A percentile compares a stretch with the other conserved stretches of the same genome.
phyloP scores from a whole-genome alignment of 2,888 invertebrate genomes.

The Lasius platythorax region DNA sequence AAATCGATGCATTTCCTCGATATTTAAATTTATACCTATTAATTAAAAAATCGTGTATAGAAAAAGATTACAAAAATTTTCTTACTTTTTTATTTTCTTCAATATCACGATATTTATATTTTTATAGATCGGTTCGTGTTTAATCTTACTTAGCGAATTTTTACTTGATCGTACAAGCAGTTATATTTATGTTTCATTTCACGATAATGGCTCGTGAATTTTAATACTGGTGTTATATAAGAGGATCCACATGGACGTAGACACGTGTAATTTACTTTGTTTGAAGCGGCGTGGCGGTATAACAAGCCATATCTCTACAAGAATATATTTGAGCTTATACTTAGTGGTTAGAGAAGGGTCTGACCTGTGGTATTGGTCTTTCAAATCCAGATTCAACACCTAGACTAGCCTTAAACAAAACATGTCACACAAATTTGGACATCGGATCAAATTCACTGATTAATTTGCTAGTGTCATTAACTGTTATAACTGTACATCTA shows the following conservation, averaged over 20 bases:
- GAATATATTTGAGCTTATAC: constrained; percentile 43
- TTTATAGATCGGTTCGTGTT: background rate
- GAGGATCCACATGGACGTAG: background rate
- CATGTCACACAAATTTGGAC: constrained; percentile 12
- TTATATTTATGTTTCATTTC: background rate
- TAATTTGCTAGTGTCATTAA: background rate
- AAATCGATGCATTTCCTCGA: background rate
- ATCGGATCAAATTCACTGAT: background rate
- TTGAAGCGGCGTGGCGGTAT: constrained; percentile 1
- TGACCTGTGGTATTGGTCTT: constrained; percentile 37
- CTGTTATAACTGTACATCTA: background rate
- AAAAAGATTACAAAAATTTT: background rate
- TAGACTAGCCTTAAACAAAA: constrained; percentile 22
- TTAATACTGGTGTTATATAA: background rate
- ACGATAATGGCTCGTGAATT: background rate
- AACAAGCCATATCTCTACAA: constrained; percentile 26
- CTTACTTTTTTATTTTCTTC: background rate
- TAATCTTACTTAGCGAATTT: constrained; percentile 4
- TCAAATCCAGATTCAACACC: constrained; percentile 1
- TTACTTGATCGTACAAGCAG: background rate
- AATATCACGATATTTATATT: background rate
- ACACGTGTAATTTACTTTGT: constrained; percentile 12
- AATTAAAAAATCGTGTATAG: background rate
- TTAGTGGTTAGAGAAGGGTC: constrained; percentile 47
- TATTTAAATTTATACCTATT: background rate